Conservation (phyloP, 2,113 vertebrate species). For the Furnarius figulus region DNA sequence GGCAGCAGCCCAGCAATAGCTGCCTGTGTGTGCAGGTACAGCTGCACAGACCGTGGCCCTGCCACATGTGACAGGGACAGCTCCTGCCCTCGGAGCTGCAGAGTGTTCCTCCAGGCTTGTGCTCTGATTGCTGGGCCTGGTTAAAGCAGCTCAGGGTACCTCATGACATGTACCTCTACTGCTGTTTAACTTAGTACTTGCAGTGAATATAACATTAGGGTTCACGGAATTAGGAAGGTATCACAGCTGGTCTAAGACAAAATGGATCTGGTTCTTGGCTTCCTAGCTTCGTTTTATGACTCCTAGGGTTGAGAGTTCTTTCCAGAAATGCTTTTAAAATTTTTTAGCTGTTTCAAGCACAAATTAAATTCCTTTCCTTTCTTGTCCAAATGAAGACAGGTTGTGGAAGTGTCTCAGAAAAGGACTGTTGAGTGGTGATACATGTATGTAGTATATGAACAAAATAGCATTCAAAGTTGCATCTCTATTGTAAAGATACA, state of each 20-base stretch:
- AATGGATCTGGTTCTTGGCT: background rate
- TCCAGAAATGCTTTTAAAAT: background rate
- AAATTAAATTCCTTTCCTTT: background rate
- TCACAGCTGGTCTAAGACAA: background rate
- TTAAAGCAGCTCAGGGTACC: background rate
- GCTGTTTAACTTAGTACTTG: background rate
- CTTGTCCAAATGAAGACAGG: background rate
- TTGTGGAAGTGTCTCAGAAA: background rate
- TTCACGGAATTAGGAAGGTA: background rate
- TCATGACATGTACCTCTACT: background rate
- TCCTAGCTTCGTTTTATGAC: background rate
- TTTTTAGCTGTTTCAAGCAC: background rate
- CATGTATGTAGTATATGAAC: rapidly evolving
- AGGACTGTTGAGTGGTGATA: background rate
- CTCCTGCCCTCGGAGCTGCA: background rate
- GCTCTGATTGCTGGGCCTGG: background rate
- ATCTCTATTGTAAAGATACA: background rate
- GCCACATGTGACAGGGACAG: rapidly evolving
- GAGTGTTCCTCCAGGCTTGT: background rate
- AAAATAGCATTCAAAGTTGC: background rate
- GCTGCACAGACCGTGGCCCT: background rate
- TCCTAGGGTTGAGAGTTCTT: background rate
- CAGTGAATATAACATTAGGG: background rate
- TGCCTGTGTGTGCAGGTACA: background rate
- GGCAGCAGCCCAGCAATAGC: background rate